Evolutionary conservation across 2,888 invertebrate genomes (phyloP), one percentile per base, ranked within the genome.

Genomic region (Eupithecia pulchellata): DNA sequence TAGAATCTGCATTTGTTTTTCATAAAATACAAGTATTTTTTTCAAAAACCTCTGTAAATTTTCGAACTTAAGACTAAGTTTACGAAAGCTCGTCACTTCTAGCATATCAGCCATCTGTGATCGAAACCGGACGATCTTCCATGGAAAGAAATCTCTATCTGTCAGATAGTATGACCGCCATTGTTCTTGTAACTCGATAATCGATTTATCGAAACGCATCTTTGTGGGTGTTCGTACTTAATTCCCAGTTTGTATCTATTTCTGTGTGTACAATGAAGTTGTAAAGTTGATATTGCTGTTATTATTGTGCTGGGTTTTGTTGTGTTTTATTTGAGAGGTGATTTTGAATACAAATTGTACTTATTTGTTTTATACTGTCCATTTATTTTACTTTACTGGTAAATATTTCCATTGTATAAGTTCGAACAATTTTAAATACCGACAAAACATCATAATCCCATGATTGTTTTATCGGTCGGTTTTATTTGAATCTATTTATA

Each of bases 111-210:
- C 65, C 70, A 60, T 36, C 11, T 6, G n/a, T 39, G 6, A 3
- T 11, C 32, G 61, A 47, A 66, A 75, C 77, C 70, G 74, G 65
- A 78, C 77, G 76, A 76, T 68, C 71, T 42, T 68, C 78, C 76
- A 76, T 75, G 73, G 76, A 78, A 79, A 79, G 78, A 77, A 80
- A 81, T 78, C 72, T 75, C 74, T 67, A 74, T 73, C 71, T 66
- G 71, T 72, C 79, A 83, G 77, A 86, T 87, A 83, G 84, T 82
- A 85, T 84, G 79, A 80, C 81, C 77, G 74, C 83, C 84, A 91
- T 92, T 92, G 92, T 92, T 91, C 89, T 89, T 89, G 86, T 86
- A 86, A 86, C 85, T 83, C 82, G 88, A 90, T 91, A 89, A 92
- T 91, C 90, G 89, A 89, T 89, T 87, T 87, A 87, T 89, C 86